A percentile compares a stretch with the other conserved stretches of the same genome.
Evolutionary conservation across 1,140 invertebrate species (phyloP).

Genomic region (Pogonomyrmex barbatus): DNA sequence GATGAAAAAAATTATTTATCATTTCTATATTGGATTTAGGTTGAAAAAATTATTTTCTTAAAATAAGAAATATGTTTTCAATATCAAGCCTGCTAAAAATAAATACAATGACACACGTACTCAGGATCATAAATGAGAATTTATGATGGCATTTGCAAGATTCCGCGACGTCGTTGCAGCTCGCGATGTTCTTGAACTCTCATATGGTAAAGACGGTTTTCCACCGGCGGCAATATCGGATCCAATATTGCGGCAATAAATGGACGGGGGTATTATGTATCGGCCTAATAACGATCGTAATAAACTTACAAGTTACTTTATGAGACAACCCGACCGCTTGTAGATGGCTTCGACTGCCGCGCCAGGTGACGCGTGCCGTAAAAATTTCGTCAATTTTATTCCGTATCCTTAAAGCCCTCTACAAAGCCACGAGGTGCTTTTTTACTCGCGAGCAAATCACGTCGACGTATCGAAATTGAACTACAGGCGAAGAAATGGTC

Average conservation of each 20-base stretch:
- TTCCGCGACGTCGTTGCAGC: neutral
- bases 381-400: slow-evolving; percentile 71
- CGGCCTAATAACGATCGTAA: slow-evolving; percentile 74
- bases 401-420: slow-evolving; percentile 28
- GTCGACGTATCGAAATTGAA: slow-evolving; percentile 57
- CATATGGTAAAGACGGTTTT: slow-evolving; percentile 63
- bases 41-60: neutral
- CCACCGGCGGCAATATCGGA: slow-evolving; percentile 63
- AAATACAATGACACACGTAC: neutral
- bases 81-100: neutral
- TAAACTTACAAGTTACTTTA: slow-evolving; percentile 75
- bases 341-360: slow-evolving; percentile 65
- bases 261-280: slow-evolving; percentile 70
- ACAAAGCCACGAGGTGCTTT: slow-evolving; percentile 40
- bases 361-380: slow-evolving; percentile 72
- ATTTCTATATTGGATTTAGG: neutral
- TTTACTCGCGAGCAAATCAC: slow-evolving; percentile 56
- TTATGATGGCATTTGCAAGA: slow-evolving; percentile 36
- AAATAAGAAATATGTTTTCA: neutral
- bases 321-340: slow-evolving; percentile 58
- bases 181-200: slow-evolving; percentile 29
- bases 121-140: slow-evolving; percentile 21
- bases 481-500: slow-evolving; percentile 4
- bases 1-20: neutral
- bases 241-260: slow-evolving; percentile 70